Percentiles rank a stretch among this genome's conserved stretches.
These are phyloP conservation scores for Epinephelus moara DNA, from an alignment of 2,113 vertebrate genomes.

Conservation along the genomic window DNA sequence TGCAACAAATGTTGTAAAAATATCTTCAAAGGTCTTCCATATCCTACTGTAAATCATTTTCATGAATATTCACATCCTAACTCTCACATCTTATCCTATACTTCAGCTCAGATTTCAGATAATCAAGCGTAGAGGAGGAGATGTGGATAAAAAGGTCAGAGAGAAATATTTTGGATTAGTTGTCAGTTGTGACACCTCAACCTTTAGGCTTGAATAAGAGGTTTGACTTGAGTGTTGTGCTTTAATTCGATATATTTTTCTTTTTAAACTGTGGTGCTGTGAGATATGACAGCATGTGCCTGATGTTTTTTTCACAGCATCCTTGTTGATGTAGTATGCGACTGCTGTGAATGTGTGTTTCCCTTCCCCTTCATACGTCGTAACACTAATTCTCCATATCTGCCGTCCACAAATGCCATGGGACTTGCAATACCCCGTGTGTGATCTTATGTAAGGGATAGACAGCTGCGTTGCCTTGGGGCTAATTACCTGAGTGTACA, in stretches of 20 bases:
- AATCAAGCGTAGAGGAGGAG: background rate
- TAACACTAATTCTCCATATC: constrained; percentile 1
- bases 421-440: constrained; percentile 17
- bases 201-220: constrained; percentile 28
- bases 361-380: background rate
- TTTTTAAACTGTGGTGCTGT: constrained; percentile 1
- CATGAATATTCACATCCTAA: constrained; percentile 26
- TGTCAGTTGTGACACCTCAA: constrained; percentile 27
- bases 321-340: background rate
- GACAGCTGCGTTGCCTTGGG: constrained; percentile 22
- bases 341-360: background rate
- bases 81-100: background rate
- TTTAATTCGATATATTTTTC: background rate
- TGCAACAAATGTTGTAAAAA: background rate
- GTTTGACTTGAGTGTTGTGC: background rate
- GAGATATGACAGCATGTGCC: background rate
- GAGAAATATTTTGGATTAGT: constrained; percentile 26
- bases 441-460: constrained; percentile 32
- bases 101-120: constrained; percentile 6
- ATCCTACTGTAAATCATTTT: constrained; percentile 11
- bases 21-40: background rate
- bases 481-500: constrained; percentile 9
- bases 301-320: background rate
- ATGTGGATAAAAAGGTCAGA: constrained; percentile 1
- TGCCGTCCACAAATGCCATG: background rate